A percentile compares a stretch with the other conserved stretches of the same genome.
Conservation (phyloP, 2,888 invertebrate genomes). For the Hirtodrosophila alboralis region DNA sequence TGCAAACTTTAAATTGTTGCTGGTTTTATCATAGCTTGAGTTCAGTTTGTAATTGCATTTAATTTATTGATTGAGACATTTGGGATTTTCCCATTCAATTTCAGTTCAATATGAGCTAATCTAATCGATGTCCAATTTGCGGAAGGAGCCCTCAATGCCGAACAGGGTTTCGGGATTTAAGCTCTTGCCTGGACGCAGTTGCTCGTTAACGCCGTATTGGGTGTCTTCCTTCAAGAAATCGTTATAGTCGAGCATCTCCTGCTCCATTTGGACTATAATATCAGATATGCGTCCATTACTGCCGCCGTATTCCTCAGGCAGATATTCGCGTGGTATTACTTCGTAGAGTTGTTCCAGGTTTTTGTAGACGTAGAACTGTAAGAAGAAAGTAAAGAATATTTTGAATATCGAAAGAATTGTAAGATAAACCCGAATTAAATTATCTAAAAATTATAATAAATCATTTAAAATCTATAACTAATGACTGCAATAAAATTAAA, state of each 20-base stretch:
- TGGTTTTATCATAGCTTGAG: neutral
- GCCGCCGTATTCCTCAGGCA: slow-evolving; percentile 88
- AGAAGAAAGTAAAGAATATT: neutral
- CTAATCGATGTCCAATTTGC: slow-evolving; percentile 79
- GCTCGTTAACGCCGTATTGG: slow-evolving; percentile 69
- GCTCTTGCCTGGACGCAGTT: slow-evolving; percentile 60
- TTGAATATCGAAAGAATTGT: too few species aligned
- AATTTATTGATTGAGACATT: slow-evolving; percentile 10
- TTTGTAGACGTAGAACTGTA: slow-evolving; percentile 85
- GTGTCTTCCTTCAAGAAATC: slow-evolving; percentile 57
- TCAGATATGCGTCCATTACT: slow-evolving; percentile 84
- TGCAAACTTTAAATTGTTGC: too few species aligned
- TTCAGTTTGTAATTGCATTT: slow-evolving; percentile 7
- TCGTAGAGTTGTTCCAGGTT: slow-evolving; percentile 78
- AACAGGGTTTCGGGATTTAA: slow-evolving; percentile 66
- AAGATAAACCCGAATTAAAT: too few species aligned
- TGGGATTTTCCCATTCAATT: slow-evolving; percentile 8
- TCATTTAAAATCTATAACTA: neutral
- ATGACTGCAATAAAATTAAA: too few species aligned
- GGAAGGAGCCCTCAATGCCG: slow-evolving; percentile 78
- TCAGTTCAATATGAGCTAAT: slow-evolving; percentile 28
- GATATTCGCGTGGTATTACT: slow-evolving; percentile 85
- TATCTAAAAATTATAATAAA: too few species aligned
- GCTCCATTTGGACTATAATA: slow-evolving; percentile 56
- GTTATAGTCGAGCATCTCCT: slow-evolving; percentile 48